phyloP scores from a whole-genome alignment of 2,797 vertebrate species.

The Anguilla marmorata region DNA sequence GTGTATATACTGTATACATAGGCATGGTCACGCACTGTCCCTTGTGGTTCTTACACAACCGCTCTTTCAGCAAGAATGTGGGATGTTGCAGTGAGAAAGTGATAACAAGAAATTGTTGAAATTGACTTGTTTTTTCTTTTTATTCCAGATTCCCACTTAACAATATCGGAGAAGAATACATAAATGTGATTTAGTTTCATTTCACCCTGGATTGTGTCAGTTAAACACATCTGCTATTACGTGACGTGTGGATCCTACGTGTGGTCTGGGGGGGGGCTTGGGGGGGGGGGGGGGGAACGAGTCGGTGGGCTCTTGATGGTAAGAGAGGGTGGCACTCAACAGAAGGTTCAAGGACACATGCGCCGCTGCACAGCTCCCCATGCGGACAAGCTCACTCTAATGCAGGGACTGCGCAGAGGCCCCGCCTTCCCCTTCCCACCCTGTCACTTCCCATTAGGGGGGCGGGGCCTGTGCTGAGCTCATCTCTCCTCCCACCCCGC shows the following conservation, averaged over 20 bases:
- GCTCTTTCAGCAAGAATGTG: not conserved
- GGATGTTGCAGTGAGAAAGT: not conserved
- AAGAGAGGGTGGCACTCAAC: conserved; percentile 31
- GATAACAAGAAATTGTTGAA: not conserved
- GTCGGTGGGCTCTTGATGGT: conserved; percentile 16
- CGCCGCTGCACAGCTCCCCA: not conserved
- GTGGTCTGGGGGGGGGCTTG: not conserved
- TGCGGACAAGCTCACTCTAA: conserved; percentile 14
- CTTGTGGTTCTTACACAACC: not conserved
- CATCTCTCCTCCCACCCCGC: not conserved
- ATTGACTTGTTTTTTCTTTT: not conserved
- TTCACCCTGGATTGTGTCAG: not conserved
- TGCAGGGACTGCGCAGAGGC: not conserved
- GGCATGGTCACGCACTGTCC: not conserved
- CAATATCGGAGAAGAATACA: not conserved
- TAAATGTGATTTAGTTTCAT: not conserved
- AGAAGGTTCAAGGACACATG: conserved; percentile 28
- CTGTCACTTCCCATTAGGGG: conserved; percentile 33
- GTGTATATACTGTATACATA: not conserved
- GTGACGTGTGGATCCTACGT: not conserved
- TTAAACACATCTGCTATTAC: not conserved
- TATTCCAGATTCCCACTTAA: not conserved
- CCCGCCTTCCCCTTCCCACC: not conserved
- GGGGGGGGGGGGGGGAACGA: not conserved
- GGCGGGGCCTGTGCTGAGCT: not conserved